Base-by-base conservation (phyloP, 1,140 invertebrate genomes). In the Lysiphlebus fabarum region DNA sequence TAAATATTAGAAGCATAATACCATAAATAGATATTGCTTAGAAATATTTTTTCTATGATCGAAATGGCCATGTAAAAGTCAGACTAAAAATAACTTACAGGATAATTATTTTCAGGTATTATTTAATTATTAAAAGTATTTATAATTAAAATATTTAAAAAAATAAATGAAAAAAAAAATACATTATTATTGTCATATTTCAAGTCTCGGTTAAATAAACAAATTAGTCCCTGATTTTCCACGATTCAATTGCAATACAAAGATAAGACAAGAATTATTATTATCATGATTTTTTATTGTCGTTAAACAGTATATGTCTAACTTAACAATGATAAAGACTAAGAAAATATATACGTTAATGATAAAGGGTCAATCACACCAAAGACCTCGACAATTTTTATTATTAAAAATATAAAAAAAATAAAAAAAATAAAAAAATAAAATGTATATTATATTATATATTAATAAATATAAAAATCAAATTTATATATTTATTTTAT, bases 331-430 rank as follows among this genome's bases (percentile, higher is more conserved):
- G 56, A 43, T 34, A 42, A 38, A 51, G 50, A 36, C 17, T 37
- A 38, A 55, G 33, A 45, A 59, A 47, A 34, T 59, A 33, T 59
- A 33, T 26, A 26, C 17, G 17, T 26, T 2, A 6, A 47, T 44
- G 58, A 59, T 59, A 59, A 59, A 59, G 43, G 58, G 58, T 59
- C 58, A 43, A 59, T 59, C 53, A 59, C 58, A n/a, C 43, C 6
- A 4, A 17, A 9, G 26, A 6, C 5, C 6, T 33, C 33, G 17
- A 17, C 8, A 9, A 12, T 48, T 48, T 48, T 33, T 48, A 34
- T 48, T 48, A 48, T 26, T 48, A 40, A 40, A 6, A 40, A 55
- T 40, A 26, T 33, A 6, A 8, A 26, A 26, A 6, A 26, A 26
- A 17, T 42, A 34, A 12, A 41, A 0, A 11, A 7, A 9, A 12